These are phyloP conservation scores for Sphecodes monilicornis DNA, from an alignment of 2,888 invertebrate genomes.

Conservation along the genomic window DNA sequence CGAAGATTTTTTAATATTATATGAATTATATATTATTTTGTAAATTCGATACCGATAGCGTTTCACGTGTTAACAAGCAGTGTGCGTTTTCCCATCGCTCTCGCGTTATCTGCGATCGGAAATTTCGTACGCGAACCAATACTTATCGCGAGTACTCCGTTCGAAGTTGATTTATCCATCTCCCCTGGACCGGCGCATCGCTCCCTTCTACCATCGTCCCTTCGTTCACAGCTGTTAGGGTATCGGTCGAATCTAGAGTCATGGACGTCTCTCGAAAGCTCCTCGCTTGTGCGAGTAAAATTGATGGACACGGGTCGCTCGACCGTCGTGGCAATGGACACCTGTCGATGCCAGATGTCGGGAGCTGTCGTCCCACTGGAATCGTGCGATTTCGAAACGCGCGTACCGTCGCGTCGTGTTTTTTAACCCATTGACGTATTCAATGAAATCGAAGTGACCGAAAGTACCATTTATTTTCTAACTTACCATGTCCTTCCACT, in stretches of 20 bases:
- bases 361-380: neutral
- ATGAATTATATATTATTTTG: too few species aligned
- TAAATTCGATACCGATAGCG: too few species aligned
- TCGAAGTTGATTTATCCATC: neutral
- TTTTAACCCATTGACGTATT: neutral
- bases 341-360: conserved; percentile 26
- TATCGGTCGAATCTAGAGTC: neutral
- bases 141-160: neutral
- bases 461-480: neutral
- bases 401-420: neutral
- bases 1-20: too few species aligned
- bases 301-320: conserved; percentile 1
- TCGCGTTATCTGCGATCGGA: neutral
- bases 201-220: neutral
- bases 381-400: conserved; percentile 9
- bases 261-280: conserved; percentile 15
- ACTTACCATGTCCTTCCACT: too few species aligned
- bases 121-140: neutral
- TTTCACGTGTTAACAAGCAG: too few species aligned
- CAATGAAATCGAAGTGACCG: neutral
- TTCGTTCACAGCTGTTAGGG: neutral
- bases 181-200: neutral
- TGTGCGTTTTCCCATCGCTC: neutral
- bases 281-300: neutral
- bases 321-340: conserved; percentile 11